These are phyloP conservation scores for Yasuhikotakia modesta DNA, from an alignment of 2,797 vertebrate genomes.

Conservation along the genomic window DNA sequence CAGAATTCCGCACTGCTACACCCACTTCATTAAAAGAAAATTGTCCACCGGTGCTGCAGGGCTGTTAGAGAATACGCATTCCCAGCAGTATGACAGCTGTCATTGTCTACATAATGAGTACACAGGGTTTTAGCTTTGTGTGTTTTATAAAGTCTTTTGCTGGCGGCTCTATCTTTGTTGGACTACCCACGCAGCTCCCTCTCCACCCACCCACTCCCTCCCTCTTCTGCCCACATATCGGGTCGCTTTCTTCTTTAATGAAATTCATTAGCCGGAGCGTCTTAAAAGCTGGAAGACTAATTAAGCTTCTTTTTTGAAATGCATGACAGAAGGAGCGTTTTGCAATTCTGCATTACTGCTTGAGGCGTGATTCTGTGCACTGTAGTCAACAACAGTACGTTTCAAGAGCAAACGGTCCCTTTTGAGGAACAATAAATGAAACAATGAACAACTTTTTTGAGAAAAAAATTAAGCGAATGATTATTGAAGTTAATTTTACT, in stretches of 20 bases:
- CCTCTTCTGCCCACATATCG: conserved; percentile 41
- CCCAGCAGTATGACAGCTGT: conserved; percentile 32
- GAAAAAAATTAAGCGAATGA: conserved; percentile 40
- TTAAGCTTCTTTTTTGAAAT: conserved; percentile 55
- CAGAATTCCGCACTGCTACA: neutral
- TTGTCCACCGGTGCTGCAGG: neutral
- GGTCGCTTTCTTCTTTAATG: conserved; percentile 55
- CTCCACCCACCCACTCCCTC: conserved; percentile 37
- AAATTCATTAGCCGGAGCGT: conserved; percentile 54
- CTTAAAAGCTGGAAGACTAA: conserved; percentile 54
- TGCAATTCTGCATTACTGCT: conserved; percentile 33
- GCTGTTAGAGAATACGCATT: neutral
- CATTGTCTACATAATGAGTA: conserved; percentile 42
- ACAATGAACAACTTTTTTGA: neutral
- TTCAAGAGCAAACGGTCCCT: neutral
- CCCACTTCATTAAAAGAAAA: conserved; percentile 14
- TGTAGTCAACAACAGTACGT: conserved; percentile 12
- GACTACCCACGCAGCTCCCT: conserved; percentile 31
- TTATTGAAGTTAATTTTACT: conserved; percentile 21
- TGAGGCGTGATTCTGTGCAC: conserved; percentile 11
- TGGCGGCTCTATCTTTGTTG: conserved; percentile 46
- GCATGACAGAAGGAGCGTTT: conserved; percentile 45
- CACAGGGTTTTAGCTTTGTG: conserved; percentile 30
- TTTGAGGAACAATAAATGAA: neutral
- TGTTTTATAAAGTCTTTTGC: conserved; percentile 46